Percentiles rank a stretch among this genome's conserved stretches.
These are phyloP conservation scores for Brassicogethes aeneus DNA, from an alignment of 2,888 invertebrate species.

Conservation along the genomic window DNA sequence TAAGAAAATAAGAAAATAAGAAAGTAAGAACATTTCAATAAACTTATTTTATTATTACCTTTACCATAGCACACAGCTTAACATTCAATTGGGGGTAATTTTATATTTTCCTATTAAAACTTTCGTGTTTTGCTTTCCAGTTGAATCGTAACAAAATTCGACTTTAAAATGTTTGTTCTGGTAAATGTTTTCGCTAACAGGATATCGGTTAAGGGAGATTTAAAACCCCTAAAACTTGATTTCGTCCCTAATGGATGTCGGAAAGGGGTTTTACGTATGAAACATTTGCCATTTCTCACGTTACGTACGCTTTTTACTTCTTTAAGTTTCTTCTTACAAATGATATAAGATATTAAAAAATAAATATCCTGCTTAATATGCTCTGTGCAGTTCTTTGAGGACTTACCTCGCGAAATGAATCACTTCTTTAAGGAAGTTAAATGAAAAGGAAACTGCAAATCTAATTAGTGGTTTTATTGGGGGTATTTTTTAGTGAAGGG, in stretches of 20 bases:
- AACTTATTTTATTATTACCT: too few relatives aligned
- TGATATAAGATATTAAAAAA: not conserved
- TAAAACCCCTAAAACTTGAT: not conserved
- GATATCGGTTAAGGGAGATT: not conserved
- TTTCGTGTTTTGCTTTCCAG: too few relatives aligned
- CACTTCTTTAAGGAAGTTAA: not conserved
- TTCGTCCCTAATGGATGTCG: not conserved
- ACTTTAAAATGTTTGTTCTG: not conserved
- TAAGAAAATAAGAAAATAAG: too few relatives aligned
- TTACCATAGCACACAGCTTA: too few relatives aligned
- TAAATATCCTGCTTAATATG: not conserved
- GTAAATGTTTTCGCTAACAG: not conserved
- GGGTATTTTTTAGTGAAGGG: too few relatives aligned
- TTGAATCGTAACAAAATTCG: too few relatives aligned
- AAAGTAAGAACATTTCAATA: too few relatives aligned
- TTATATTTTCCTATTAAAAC: too few relatives aligned
- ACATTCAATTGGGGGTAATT: too few relatives aligned
- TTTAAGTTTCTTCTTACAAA: conserved; percentile 1
- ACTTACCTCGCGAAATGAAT: not conserved
- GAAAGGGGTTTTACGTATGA: not conserved
- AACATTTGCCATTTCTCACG: conserved; percentile 2
- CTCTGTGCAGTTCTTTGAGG: conserved; percentile 6
- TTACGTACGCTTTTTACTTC: conserved; percentile 4
- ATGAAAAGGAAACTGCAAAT: not conserved
- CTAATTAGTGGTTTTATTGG: too few relatives aligned